Base-by-base conservation (phyloP, 2,797 vertebrate species). In the Acrocephalus scirpaceus region DNA sequence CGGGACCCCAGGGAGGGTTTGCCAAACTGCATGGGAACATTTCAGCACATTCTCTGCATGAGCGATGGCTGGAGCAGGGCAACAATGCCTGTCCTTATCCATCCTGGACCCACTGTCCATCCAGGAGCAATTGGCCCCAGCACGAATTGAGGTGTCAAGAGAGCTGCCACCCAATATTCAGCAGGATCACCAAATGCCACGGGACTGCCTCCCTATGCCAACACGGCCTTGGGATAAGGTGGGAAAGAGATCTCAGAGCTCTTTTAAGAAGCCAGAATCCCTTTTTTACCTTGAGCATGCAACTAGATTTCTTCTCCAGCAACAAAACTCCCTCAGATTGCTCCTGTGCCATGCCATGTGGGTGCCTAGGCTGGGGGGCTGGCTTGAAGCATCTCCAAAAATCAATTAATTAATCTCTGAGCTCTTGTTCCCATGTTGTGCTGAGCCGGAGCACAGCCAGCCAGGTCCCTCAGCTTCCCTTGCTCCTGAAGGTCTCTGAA, bases 121-220 rank as follows among this genome's bases (percentile, higher is more conserved):
- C 47, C 3, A 2, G 48, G 32, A 72, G 10, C 47, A 4, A 32
- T 61, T 1, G 0, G 30, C 17, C 26, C 40, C 3, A 2, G 32
- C 4, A 2, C 0, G 0, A 45, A 54, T 1, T 22, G 53, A 42
- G 62, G 26, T 4, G 5, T 7, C 5, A 26, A 45, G 45, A 56
- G 42, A 60, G 27, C 25, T 22, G 2, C n/a, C 16, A 26, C 38
- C 17, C 4, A 1, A 23, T 47, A 12, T 40, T 38, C 40, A 64
- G 16, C 3, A 9, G 7, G 11, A 77, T 29, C 36, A 53, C 75
- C 58, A n/a, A 86, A 73, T 32, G 54, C 51, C 25, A 11, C 17
- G 1, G 4, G 45, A 58, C 47, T n/a, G 40, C 34, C 27, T 18
- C 38, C 51, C 47, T 0, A 1, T 5, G 15, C 62, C 5, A 12